These are phyloP conservation scores for Phainopepla nitens DNA, from an alignment of 2,113 vertebrate genomes.

Conservation along the genomic window DNA sequence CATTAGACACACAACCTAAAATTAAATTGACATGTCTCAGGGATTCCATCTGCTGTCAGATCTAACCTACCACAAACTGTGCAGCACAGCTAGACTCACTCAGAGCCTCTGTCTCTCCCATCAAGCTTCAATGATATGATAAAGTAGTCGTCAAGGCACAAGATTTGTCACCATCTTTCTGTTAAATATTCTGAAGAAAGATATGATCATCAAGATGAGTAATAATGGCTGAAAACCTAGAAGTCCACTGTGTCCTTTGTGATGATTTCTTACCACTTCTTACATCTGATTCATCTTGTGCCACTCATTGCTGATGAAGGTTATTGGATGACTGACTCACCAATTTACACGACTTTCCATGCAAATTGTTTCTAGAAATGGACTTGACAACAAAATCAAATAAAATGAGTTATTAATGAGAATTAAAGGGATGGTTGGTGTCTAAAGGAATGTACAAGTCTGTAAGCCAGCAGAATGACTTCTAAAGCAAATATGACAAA, in stretches of 20 bases:
- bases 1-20: background rate
- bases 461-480: background rate
- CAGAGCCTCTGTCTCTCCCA: background rate
- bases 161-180: background rate
- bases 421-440: background rate
- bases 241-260: rapidly evolving
- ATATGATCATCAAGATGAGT: background rate
- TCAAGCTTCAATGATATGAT: background rate
- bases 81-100: background rate
- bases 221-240: background rate
- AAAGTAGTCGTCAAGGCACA: background rate
- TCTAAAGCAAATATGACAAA: background rate
- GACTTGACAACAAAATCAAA: background rate
- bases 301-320: background rate
- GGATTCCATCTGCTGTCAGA: constrained; percentile 20
- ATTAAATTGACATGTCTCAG: constrained; percentile 10
- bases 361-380: background rate
- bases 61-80: background rate
- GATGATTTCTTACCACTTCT: background rate
- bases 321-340: background rate
- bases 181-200: background rate
- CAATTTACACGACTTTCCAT: background rate
- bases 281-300: background rate
- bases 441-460: background rate
- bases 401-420: background rate